Percentiles rank a stretch among this genome's conserved stretches.
Evolutionary conservation across 2,888 invertebrate species (phyloP).

Genomic region (Cryptus viduatorius): DNA sequence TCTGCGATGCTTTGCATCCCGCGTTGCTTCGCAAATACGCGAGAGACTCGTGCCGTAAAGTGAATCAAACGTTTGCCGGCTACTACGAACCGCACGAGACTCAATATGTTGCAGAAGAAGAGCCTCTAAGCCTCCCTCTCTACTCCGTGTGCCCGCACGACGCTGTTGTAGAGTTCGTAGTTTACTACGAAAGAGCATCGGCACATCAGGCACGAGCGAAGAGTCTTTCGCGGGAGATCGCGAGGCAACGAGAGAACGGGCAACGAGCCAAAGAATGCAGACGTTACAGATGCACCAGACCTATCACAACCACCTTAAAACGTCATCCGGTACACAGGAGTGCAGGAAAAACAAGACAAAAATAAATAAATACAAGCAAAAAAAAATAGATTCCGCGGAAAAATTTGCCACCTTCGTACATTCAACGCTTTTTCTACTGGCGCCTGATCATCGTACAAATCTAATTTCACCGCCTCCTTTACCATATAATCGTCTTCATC

Average conservation of each 20-base stretch:
- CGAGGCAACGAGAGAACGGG: conserved; percentile 64
- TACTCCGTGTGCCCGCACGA: not conserved
- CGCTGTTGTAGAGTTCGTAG: conserved; percentile 33
- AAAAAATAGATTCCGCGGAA: not conserved
- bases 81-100: not conserved
- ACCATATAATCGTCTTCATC: not conserved
- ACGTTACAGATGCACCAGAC: conserved; percentile 79
- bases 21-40: conserved; percentile 14
- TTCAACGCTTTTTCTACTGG: not conserved
- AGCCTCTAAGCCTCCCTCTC: conserved; percentile 6
- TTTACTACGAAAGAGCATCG: conserved; percentile 52
- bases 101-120: conserved; percentile 34
- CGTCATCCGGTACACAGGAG: conserved; percentile 66
- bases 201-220: conserved; percentile 68
- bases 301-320: conserved; percentile 81
- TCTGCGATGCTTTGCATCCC: conserved; percentile 34
- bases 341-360: not conserved
- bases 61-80: conserved; percentile 72
- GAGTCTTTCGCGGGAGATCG: conserved; percentile 38
- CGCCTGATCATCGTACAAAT: too few species aligned
- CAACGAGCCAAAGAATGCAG: conserved; percentile 81
- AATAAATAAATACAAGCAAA: conserved; percentile 10
- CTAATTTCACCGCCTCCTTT: not conserved
- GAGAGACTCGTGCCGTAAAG: conserved; percentile 62
- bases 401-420: not conserved